Conservation (phyloP, 2,797 vertebrate genomes). For the Chiloscyllium punctatum region DNA sequence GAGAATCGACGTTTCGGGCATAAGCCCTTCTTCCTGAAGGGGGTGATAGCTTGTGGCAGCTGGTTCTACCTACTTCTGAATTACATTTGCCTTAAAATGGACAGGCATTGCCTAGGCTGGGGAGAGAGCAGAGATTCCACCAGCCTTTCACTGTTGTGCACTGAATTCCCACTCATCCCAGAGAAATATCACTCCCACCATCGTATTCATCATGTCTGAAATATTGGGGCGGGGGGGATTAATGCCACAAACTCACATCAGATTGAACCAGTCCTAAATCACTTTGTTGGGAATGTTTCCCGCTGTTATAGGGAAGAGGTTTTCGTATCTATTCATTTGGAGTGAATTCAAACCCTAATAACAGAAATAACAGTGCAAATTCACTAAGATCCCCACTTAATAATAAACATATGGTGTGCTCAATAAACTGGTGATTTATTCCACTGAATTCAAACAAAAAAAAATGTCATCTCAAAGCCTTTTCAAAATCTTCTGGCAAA, state of each 20-base stretch:
- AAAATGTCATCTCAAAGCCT: background rate
- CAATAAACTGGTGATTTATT: background rate
- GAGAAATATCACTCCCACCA: background rate
- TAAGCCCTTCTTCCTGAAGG: too few relatives aligned
- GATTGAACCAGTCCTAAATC: background rate
- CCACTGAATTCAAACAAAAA: background rate
- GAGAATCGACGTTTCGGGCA: too few relatives aligned
- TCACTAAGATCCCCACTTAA: background rate
- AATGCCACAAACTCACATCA: background rate
- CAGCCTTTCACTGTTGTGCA: background rate
- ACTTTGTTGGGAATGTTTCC: background rate
- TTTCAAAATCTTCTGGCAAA: background rate
- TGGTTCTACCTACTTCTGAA: background rate
- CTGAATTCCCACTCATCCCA: background rate
- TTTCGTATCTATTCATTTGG: background rate
- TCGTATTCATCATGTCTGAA: background rate
- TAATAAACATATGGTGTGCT: background rate
- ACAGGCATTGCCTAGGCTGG: background rate
- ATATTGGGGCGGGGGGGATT: background rate
- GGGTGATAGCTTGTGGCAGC: background rate
- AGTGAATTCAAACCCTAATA: background rate
- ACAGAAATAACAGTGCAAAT: background rate
- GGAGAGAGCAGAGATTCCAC: background rate
- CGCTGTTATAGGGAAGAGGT: background rate
- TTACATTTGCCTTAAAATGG: background rate